Percentiles rank a stretch among this genome's conserved stretches.
phyloP scores from a whole-genome alignment of 2,888 invertebrate species.

The Parnassius glacialis region DNA sequence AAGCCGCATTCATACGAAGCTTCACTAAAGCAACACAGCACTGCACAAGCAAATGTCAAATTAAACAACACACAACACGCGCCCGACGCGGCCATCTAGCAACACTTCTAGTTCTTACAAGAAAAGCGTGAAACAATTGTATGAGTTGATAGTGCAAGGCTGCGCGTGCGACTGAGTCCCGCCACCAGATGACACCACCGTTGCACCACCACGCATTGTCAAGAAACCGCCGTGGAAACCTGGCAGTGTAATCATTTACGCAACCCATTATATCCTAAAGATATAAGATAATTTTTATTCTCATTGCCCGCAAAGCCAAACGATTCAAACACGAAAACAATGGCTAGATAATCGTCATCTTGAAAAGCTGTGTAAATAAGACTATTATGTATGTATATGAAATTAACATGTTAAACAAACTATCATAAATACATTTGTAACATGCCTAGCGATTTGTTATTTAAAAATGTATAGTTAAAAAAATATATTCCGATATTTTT shows the following conservation, averaged over 20 bases:
- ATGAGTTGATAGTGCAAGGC: conserved; percentile 63
- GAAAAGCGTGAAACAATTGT: conserved; percentile 45
- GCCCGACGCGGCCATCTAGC: conserved; percentile 19
- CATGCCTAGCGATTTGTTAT: too few species aligned
- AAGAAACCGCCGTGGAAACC: conserved; percentile 71
- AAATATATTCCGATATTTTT: too few species aligned
- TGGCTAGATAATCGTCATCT: conserved; percentile 23
- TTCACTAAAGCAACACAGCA: conserved; percentile 19
- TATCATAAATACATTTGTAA: too few species aligned
- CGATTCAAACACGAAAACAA: conserved; percentile 31
- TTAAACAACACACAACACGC: conserved; percentile 28
- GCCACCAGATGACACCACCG: conserved; percentile 53
- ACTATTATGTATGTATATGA: conserved; percentile 15
- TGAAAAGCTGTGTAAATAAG: conserved; percentile 11
- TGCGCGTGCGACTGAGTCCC: conserved; percentile 65
- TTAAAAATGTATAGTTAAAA: too few species aligned
- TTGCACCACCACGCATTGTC: conserved; percentile 75
- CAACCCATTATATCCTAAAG: conserved; percentile 70
- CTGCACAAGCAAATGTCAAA: conserved; percentile 30
- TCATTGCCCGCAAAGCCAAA: conserved; percentile 47
- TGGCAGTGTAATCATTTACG: conserved; percentile 61
- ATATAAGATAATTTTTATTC: conserved; percentile 63
- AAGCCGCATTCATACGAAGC: conserved; percentile 38
- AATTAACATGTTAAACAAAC: conserved; percentile 6
- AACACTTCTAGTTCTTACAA: conserved; percentile 31